Evolutionary conservation across 1,140 invertebrate species (phyloP), one percentile per base, ranked within the genome.

Genomic region (Trichomalopsis sarcophagae): DNA sequence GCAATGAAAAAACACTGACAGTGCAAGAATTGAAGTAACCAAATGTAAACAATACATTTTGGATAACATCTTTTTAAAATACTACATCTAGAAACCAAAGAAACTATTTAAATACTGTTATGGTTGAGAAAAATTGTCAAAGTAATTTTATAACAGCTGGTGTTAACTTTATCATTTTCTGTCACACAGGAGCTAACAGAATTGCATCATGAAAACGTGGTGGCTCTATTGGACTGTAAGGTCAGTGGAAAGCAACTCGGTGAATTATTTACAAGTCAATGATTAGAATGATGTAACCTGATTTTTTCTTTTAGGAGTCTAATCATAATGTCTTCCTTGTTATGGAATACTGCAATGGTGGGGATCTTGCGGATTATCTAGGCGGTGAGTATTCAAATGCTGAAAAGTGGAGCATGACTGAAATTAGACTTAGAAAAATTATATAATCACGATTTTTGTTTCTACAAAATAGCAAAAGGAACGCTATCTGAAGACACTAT

Each of bases 291-390:
- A 87, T 78, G 73, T 55, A 75, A 87, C 30, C 17, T 82, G 40
- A 44, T 87, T 83, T 27, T 89, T 74, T 84, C 86, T 91, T 92
- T 88, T 86, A 96, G 94, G 98, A 99, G 94, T 98, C 97, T 81
- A 94, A 96, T 88, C 96, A 97, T 88, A 96, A 99, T 95, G 98
- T 99, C 84, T 99, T 97, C 94, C 95, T 99, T 87, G 98, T 99
- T 88, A 99, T 99, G 98, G 98, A 99, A 96, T 99, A 98, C 93
- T 99, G 99, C 94, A 99, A 99, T 95, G 98, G 98, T 74, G 99
- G 99, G 14, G 99, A 99, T 94, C 94, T 99, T 90, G 98, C 98
- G 40, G 99, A 99, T 94, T 99, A 99, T 94, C 94, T 99, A 85
- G 95, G 96, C 90, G 96, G 97, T 95, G 95, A 95, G 94, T 92